Conservation (phyloP, 2,797 vertebrate genomes). For the Phataginus tricuspis region DNA sequence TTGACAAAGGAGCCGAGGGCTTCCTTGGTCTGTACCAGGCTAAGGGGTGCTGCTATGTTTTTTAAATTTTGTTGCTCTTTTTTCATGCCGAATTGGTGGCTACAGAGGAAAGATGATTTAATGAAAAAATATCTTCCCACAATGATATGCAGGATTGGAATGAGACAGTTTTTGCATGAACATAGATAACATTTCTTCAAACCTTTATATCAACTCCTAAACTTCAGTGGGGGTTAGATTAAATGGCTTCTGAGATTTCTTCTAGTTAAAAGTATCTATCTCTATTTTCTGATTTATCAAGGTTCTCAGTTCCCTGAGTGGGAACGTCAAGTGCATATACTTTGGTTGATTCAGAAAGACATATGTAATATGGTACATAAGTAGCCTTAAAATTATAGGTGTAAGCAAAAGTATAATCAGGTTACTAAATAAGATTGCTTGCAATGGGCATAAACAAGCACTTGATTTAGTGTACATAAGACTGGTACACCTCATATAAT, state of each 20-base stretch:
- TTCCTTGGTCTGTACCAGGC: background rate
- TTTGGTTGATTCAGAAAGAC: background rate
- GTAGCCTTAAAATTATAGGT: background rate
- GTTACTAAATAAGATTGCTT: conserved; percentile 11
- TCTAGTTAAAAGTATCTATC: background rate
- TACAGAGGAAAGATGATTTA: background rate
- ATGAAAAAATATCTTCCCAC: background rate
- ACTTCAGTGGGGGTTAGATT: background rate
- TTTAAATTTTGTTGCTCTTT: background rate
- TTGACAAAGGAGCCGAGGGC: background rate
- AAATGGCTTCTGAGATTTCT: background rate
- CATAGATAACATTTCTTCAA: background rate
- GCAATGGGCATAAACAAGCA: background rate
- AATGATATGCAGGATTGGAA: background rate
- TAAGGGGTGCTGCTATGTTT: background rate
- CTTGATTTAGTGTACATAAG: background rate
- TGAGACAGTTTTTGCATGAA: background rate
- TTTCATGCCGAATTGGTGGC: background rate
- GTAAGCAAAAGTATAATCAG: background rate
- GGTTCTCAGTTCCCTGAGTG: background rate
- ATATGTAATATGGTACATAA: background rate
- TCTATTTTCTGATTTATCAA: background rate
- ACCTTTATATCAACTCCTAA: background rate
- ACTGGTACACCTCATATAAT: background rate
- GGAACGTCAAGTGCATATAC: background rate